phyloP scores from a whole-genome alignment of 2,888 invertebrate species.

The Sialis fuliginosa region DNA sequence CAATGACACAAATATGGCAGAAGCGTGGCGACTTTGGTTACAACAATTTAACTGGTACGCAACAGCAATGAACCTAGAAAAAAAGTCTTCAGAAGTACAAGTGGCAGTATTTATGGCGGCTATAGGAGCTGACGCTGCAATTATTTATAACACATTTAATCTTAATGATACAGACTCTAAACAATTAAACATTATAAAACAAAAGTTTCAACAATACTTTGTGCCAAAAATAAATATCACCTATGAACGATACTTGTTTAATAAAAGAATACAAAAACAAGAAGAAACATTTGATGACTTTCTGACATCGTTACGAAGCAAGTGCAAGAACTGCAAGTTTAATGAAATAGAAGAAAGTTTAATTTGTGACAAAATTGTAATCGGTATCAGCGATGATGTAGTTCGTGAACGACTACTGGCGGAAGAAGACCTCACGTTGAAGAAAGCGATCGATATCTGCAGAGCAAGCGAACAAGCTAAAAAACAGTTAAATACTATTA shows the following conservation, averaged over 20 bases:
- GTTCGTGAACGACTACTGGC: conserved; percentile 12
- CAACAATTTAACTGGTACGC: too few relatives aligned
- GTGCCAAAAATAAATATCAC: too few relatives aligned
- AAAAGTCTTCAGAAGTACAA: too few relatives aligned
- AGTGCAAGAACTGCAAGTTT: conserved; percentile 13
- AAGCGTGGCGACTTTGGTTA: too few relatives aligned
- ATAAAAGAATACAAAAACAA: conserved; percentile 13
- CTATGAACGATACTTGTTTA: conserved; percentile 12
- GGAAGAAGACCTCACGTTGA: conserved; percentile 10
- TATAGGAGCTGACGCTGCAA: conserved; percentile 10
- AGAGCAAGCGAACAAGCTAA: conserved; percentile 11
- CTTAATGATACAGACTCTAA: conserved; percentile 8
- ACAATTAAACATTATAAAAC: too few relatives aligned
- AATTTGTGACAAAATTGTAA: conserved; percentile 13
- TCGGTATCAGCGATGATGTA: conserved; percentile 11
- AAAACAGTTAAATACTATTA: conserved; percentile 9
- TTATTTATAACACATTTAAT: conserved; percentile 8
- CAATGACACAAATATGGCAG: too few relatives aligned
- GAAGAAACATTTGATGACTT: conserved; percentile 15
- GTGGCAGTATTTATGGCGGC: conserved; percentile 10
- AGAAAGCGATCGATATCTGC: conserved; percentile 11
- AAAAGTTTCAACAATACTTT: too few relatives aligned
- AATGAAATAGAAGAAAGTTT: conserved; percentile 12
- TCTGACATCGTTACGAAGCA: conserved; percentile 13
- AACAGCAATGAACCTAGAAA: too few relatives aligned